Evolutionary conservation across 1,140 invertebrate species (phyloP), one percentile per base, ranked within the genome.

Genomic region (Zaprionus camerounensis): DNA sequence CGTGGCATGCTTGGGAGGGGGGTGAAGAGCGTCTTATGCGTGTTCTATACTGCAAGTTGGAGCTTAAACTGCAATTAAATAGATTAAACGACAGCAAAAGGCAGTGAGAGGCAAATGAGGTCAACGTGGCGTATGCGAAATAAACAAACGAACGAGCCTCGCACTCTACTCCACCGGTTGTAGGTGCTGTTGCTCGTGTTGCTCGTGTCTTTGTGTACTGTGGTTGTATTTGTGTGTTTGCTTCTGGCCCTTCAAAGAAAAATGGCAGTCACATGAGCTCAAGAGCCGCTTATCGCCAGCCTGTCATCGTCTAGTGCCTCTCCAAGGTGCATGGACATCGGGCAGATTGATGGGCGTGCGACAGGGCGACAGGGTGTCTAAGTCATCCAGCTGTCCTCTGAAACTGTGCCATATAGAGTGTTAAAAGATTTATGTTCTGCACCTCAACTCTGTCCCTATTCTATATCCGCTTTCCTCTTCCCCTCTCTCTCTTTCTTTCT

Each of bases 361-460:
- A 81, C 63, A 28, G 26, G 67, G 44, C 22, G 36, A 13, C 46
- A 17, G 20, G 9, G 9, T 24, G 46, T 51, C 63, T 46, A 9
- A 9, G n/a, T 17, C 41, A 17, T 65, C 59, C n/a, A 46, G 51
- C 67, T 74, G 53, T 13, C 17, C 28, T 56, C 38, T 44, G 65
- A 76, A 91, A 91, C 71, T 91, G 71, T 91, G 87, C 91, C 87
- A 91, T 81, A 91, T 91, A 82, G 82, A 91, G 88, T 91, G 81
- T 76, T 91, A 87, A 84, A 87, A 87, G 87, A 91, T 91, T 91
- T 91, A 91, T 91, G 82, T 71, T 67, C 78, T 78, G 74, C 67
- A 66, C 80, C 64, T 81, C 75, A 11, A 67, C 71, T 72, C 63
- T 65, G 58, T 53, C 58, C 49, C 59, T 70, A 58, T 59, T 55